These are phyloP conservation scores for Acrobeloides nanus DNA, from an alignment of 2,888 invertebrate species.

Conservation along the genomic window DNA sequence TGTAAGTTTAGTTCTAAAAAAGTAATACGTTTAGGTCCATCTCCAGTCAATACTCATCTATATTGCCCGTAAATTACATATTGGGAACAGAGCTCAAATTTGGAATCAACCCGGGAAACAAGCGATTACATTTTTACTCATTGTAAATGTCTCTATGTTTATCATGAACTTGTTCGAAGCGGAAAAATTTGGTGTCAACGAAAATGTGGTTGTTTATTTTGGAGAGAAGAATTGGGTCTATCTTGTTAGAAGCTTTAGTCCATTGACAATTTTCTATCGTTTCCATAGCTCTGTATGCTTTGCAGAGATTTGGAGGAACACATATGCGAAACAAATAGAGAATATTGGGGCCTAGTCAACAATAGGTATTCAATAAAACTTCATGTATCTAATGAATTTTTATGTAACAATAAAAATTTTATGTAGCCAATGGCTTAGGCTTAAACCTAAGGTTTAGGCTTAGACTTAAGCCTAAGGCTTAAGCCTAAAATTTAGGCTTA, in stretches of 20 bases:
- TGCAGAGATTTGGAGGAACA: conserved; percentile 58
- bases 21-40: conserved; percentile 32
- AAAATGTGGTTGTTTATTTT: conserved; percentile 59
- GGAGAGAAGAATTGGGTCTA: conserved; percentile 65
- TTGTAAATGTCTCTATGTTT: conserved; percentile 64
- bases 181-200: conserved; percentile 61
- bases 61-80: conserved; percentile 41
- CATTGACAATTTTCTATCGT: conserved; percentile 63
- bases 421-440: too few relatives aligned
- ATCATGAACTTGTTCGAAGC: conserved; percentile 65
- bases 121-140: conserved; percentile 30
- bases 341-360: too few relatives aligned
- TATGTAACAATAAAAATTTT: too few relatives aligned
- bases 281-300: conserved; percentile 63
- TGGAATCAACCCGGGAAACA: conserved; percentile 47
- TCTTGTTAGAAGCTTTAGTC: conserved; percentile 62
- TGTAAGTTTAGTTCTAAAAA: not conserved
- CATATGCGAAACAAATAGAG: too few relatives aligned
- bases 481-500: too few relatives aligned
- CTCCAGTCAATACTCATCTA: conserved; percentile 44
- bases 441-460: too few relatives aligned
- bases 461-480: too few relatives aligned
- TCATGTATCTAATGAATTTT: too few relatives aligned
- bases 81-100: conserved; percentile 30
- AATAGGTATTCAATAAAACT: too few relatives aligned